Conservation (phyloP, 2,888 invertebrate species). For the Lordiphosa andalusiaca region DNA sequence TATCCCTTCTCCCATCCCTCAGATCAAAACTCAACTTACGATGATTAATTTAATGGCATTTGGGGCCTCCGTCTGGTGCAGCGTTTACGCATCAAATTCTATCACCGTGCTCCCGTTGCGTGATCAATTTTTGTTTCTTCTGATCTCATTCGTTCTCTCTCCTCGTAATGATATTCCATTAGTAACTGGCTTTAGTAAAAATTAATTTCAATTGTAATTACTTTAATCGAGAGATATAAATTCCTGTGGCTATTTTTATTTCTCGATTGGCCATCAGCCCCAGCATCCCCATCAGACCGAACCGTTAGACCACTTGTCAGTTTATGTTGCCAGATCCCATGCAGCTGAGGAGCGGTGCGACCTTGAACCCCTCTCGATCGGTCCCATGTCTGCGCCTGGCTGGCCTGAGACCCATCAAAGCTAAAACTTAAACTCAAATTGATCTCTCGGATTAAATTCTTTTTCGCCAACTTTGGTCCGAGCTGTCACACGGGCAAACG, state of each 20-base stretch:
- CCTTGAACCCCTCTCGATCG: no score
- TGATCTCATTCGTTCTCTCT: no score
- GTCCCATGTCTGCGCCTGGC: no score
- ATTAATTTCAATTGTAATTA: conserved; percentile 8
- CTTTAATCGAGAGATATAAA: conserved; percentile 3
- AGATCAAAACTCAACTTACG: no score
- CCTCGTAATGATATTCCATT: no score
- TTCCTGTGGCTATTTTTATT: conserved; percentile 2
- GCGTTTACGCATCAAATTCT: no score
- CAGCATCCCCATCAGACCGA: not conserved
- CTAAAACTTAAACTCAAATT: not conserved
- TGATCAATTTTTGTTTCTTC: conserved; percentile 4
- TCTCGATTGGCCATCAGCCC: conserved; percentile 4
- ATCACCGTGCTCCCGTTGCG: conserved; percentile 4
- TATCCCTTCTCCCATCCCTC: no score
- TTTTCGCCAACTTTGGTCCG: conserved; percentile 10
- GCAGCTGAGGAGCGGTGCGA: no score
- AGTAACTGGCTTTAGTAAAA: conserved; percentile 7
- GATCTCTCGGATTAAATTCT: conserved; percentile 11
- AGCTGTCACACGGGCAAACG: conserved; percentile 1
- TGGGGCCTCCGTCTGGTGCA: no score
- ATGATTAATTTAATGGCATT: no score
- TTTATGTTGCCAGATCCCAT: no score
- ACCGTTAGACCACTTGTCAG: conserved; percentile 4
- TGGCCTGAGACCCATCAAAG: no score